Percentiles rank a stretch among this genome's conserved stretches.
These are phyloP conservation scores for Oryzias celebensis DNA, from an alignment of 2,113 vertebrate species.

Conservation along the genomic window DNA sequence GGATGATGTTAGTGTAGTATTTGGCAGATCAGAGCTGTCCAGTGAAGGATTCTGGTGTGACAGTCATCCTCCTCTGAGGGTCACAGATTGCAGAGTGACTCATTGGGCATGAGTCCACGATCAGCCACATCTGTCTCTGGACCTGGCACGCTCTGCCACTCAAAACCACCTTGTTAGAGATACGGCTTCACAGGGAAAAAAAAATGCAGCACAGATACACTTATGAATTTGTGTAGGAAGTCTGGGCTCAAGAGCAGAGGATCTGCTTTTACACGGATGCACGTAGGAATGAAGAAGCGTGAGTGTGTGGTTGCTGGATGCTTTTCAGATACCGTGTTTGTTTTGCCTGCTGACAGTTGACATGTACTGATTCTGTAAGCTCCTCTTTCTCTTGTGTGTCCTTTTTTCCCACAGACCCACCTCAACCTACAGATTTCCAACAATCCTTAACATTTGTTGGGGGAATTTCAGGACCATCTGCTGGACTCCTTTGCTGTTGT, in stretches of 20 bases:
- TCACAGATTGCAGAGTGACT: constrained; percentile 46
- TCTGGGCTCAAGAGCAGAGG: constrained; percentile 10
- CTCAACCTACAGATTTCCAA: constrained; percentile 2
- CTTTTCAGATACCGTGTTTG: constrained; percentile 22
- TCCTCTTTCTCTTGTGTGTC: constrained; percentile 13
- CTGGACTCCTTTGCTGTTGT: neutral
- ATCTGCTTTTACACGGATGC: constrained; percentile 19
- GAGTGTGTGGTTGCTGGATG: constrained; percentile 18
- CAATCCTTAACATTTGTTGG: constrained; percentile 37
- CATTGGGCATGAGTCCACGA: constrained; percentile 35
- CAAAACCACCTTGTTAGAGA: constrained; percentile 35
- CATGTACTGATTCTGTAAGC: constrained; percentile 20
- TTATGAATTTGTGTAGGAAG: constrained; percentile 32
- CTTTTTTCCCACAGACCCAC: constrained; percentile 2
- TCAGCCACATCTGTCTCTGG: constrained; percentile 31
- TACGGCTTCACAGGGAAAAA: neutral
- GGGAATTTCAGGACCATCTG: constrained; percentile 5
- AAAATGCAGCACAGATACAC: constrained; percentile 6
- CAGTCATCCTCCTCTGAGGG: constrained; percentile 23
- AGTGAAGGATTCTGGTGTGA: constrained; percentile 21
- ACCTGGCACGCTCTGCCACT: constrained; percentile 45
- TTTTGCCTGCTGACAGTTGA: constrained; percentile 19
- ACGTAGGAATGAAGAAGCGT: constrained; percentile 8
- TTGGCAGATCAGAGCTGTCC: neutral
- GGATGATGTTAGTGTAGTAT: neutral